These are phyloP conservation scores for Aldabrachelys gigantea DNA, from an alignment of 2,113 vertebrate species.

Conservation along the genomic window DNA sequence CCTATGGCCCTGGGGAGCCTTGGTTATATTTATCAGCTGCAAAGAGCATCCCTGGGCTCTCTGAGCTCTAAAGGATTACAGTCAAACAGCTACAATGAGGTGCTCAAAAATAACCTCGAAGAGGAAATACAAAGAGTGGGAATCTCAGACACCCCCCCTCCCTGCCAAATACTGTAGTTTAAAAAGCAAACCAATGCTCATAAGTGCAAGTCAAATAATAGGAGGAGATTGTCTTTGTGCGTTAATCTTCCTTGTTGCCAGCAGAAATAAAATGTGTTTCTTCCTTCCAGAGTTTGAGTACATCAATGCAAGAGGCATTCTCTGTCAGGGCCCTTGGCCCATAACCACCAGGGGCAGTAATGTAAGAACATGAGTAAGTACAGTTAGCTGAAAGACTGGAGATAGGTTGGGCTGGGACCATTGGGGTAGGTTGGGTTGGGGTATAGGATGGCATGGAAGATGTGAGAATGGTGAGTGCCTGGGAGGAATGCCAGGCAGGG, in stretches of 20 bases:
- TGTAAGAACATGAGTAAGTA: not conserved
- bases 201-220: not conserved
- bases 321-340: not conserved
- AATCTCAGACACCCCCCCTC: not conserved
- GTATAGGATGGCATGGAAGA: not conserved
- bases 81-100: conserved; percentile 48
- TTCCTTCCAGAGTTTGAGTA: not conserved
- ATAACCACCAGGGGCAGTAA: not conserved
- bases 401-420: not conserved
- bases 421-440: not conserved
- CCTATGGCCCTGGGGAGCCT: not conserved
- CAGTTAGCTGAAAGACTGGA: accelerated
- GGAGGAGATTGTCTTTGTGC: not conserved
- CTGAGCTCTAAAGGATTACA: not conserved
- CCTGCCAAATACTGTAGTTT: not conserved
- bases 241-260: not conserved
- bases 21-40: conserved; percentile 46
- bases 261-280: not conserved
- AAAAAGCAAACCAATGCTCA: not conserved
- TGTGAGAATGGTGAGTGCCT: not conserved
- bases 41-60: conserved; percentile 46
- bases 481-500: accelerated
- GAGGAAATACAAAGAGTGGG: not conserved
- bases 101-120: conserved; percentile 39
- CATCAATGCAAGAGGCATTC: not conserved